These are phyloP conservation scores for Centropyge bicolor DNA, from an alignment of 2,797 vertebrate genomes.

Conservation along the genomic window DNA sequence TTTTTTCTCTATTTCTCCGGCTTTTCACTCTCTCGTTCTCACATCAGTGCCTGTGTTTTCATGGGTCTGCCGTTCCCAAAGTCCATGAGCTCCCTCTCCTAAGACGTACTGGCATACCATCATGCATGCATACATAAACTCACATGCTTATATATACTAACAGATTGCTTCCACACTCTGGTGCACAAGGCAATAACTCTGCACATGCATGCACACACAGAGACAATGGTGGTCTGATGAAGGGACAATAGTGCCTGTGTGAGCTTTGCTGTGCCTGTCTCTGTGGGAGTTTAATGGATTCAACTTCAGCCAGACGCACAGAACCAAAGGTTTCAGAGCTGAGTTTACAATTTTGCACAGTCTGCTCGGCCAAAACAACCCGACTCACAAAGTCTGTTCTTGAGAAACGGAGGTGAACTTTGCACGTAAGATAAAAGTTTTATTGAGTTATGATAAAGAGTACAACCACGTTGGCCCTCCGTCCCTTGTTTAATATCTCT, in stretches of 20 bases:
- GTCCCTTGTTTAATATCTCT: constrained; percentile 53
- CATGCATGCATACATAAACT: constrained; percentile 45
- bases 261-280: constrained; percentile 71
- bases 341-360: constrained; percentile 24
- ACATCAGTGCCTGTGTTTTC: constrained; percentile 12
- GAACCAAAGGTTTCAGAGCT: constrained; percentile 43
- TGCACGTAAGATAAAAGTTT: constrained; percentile 72
- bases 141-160: constrained; percentile 41
- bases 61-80: constrained; percentile 9
- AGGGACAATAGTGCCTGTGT: constrained; percentile 74
- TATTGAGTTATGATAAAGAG: constrained; percentile 68
- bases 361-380: constrained; percentile 40
- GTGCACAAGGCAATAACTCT: constrained; percentile 55
- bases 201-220: constrained; percentile 63
- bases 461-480: constrained; percentile 18
- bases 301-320: constrained; percentile 26
- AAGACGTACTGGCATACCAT: constrained; percentile 29
- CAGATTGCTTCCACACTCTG: constrained; percentile 43
- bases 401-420: constrained; percentile 69
- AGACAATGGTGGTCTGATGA: constrained; percentile 70
- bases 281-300: constrained; percentile 70
- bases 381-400: constrained; percentile 54
- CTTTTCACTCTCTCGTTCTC: constrained; percentile 3
- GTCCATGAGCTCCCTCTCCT: constrained; percentile 18
- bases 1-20: neutral